Conservation (phyloP, 2,888 invertebrate species). For the Sylvicola cinctus region DNA sequence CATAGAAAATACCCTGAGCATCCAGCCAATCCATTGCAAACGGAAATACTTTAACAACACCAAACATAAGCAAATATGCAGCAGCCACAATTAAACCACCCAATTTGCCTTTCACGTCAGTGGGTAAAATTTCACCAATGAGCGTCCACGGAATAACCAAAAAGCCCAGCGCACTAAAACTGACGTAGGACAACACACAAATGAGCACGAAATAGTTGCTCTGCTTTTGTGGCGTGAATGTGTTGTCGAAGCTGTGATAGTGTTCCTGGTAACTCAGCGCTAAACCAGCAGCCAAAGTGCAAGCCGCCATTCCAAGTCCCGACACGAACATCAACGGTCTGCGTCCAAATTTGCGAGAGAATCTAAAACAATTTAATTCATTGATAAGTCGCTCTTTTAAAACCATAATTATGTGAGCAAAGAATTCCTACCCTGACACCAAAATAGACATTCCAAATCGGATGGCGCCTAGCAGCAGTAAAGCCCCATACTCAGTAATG, state of each 20-base stretch:
- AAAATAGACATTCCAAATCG: constrained; percentile 31
- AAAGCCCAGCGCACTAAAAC: constrained; percentile 30
- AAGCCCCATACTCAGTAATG: constrained; percentile 10
- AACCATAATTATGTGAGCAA: not conserved
- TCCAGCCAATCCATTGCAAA: constrained; percentile 22
- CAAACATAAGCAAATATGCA: constrained; percentile 34
- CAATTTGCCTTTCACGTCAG: constrained; percentile 28
- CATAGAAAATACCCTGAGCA: constrained; percentile 26
- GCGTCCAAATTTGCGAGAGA: constrained; percentile 29
- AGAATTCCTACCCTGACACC: constrained; percentile 17
- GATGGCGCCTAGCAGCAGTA: constrained; percentile 9
- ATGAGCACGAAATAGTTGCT: constrained; percentile 23
- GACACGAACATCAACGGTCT: constrained; percentile 29
- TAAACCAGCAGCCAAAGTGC: constrained; percentile 10
- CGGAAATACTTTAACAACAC: constrained; percentile 30
- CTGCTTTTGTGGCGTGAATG: not conserved
- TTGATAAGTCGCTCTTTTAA: not conserved
- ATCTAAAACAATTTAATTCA: constrained; percentile 4
- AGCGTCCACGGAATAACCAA: constrained; percentile 37
- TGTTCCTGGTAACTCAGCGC: not conserved
- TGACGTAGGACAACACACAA: constrained; percentile 29
- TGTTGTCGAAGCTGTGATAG: not conserved
- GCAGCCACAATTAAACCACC: constrained; percentile 29
- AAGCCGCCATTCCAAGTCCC: constrained; percentile 30
- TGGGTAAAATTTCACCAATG: constrained; percentile 18